Evolutionary conservation across 2,797 vertebrate genomes (phyloP).

Genomic region (Petrocephalus sullivani): DNA sequence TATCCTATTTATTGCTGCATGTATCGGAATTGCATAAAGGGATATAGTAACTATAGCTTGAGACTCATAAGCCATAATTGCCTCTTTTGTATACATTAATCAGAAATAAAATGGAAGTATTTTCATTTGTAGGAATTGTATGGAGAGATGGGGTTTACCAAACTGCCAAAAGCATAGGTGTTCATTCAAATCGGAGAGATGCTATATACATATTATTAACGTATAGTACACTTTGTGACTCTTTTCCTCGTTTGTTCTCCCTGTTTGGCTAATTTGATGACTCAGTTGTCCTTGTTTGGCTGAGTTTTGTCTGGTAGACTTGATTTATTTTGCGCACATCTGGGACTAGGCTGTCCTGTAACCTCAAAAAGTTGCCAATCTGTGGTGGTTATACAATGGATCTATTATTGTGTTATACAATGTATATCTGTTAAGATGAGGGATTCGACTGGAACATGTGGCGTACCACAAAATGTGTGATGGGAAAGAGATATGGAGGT

Average conservation of each 20-base stretch:
- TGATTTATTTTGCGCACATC: not conserved
- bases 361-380: not conserved
- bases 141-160: not conserved
- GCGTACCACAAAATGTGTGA: not conserved
- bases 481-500: not conserved
- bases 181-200: not conserved
- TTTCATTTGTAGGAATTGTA: not conserved
- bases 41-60: not conserved
- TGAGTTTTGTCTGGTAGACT: not conserved
- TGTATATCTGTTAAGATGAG: not conserved
- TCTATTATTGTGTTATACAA: not conserved
- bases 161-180: not conserved
- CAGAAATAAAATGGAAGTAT: not conserved
- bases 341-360: not conserved
- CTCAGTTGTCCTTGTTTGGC: not conserved
- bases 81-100: not conserved
- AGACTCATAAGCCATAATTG: not conserved
- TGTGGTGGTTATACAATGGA: not conserved
- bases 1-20: not conserved
- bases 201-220: not conserved
- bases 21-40: not conserved
- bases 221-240: not conserved
- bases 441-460: not conserved
- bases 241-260: not conserved
- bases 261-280: not conserved